Conservation (phyloP, 2,113 vertebrate genomes). For the Octodon degus region DNA sequence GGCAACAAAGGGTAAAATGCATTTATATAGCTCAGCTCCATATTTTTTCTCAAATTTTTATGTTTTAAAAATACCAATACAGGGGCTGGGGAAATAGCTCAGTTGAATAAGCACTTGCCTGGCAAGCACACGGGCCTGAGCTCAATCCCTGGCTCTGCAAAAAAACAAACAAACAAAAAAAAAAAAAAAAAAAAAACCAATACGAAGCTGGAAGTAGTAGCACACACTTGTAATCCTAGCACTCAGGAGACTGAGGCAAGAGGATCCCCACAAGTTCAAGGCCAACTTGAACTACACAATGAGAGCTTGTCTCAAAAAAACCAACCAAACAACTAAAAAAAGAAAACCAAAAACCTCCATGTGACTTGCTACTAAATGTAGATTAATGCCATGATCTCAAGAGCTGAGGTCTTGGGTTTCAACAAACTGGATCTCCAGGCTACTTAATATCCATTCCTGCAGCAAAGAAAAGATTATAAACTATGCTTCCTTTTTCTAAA, state of each 20-base stretch:
- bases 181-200: slow-evolving; percentile 6
- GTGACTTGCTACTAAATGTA: slow-evolving; percentile 15
- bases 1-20: background rate
- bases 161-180: too few species aligned
- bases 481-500: slow-evolving; percentile 17
- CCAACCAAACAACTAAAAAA: background rate
- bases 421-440: background rate
- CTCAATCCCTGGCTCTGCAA: too few species aligned
- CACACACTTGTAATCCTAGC: background rate
- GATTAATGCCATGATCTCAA: slow-evolving; percentile 24
- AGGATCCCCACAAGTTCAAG: background rate
- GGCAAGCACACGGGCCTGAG: too few species aligned
- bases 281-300: background rate
- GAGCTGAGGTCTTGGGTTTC: background rate
- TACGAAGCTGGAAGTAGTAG: background rate
- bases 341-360: background rate
- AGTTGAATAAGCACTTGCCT: too few species aligned
- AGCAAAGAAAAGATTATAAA: slow-evolving; percentile 12
- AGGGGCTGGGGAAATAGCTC: too few species aligned
- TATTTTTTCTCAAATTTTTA: slow-evolving; percentile 18
- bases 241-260: background rate
- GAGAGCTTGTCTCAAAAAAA: background rate
- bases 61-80: slow-evolving; percentile 50
- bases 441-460: background rate
- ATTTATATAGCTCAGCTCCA: background rate